Evolutionary conservation across 64 coral and sea anemone genomes (phyloP).

Genomic region (Stichodactyla mertensii): DNA sequence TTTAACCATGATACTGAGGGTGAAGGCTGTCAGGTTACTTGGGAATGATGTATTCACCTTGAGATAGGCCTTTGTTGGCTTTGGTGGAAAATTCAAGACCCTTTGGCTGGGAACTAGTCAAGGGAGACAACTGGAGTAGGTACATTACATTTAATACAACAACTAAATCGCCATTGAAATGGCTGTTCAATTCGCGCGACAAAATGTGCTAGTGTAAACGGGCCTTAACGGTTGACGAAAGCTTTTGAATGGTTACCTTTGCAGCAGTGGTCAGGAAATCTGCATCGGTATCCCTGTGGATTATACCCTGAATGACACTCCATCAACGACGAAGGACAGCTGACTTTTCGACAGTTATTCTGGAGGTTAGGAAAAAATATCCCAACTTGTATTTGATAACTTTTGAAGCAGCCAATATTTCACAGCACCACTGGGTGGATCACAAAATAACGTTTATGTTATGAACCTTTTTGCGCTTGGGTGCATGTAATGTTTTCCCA

Average conservation of each 20-base stretch:
- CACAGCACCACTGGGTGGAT: too few relatives aligned
- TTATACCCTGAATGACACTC: not conserved
- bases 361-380: not conserved
- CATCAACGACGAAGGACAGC: not conserved
- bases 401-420: too few relatives aligned
- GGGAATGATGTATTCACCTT: not conserved
- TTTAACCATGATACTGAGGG: not conserved
- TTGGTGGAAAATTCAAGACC: not conserved
- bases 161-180: too few relatives aligned
- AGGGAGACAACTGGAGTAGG: not conserved
- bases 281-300: not conserved
- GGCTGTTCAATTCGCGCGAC: too few relatives aligned
- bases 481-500: too few relatives aligned
- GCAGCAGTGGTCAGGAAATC: not conserved
- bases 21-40: not conserved
- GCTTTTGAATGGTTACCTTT: not conserved
- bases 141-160: not conserved
- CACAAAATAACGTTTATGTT: too few relatives aligned
- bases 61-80: not conserved
- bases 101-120: not conserved
- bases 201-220: too few relatives aligned
- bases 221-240: too few relatives aligned
- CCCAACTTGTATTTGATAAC: too few relatives aligned
- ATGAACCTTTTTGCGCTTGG: too few relatives aligned
- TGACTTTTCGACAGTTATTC: not conserved